Evolutionary conservation across 2,888 invertebrate genomes (phyloP).

Genomic region (Zelleria hepariella): DNA sequence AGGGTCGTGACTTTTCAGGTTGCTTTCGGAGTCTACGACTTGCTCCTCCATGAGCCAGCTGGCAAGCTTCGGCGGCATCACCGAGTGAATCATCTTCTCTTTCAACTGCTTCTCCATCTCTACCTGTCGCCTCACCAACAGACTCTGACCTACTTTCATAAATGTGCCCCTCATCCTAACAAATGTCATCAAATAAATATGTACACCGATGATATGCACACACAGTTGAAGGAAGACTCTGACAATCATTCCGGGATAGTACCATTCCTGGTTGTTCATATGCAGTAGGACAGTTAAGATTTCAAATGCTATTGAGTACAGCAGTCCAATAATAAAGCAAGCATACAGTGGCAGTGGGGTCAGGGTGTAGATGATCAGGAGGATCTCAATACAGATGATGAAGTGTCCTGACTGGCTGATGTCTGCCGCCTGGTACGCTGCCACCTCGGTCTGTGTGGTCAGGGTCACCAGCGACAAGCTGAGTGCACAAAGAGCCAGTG

Average conservation of each 20-base stretch:
- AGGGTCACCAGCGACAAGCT: conserved; percentile 77
- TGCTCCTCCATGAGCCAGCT: conserved; percentile 86
- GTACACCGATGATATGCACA: conserved; percentile 92
- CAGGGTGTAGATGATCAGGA: conserved; percentile 93
- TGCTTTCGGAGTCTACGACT: conserved; percentile 71
- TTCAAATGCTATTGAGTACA: conserved; percentile 91
- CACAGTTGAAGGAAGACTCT: conserved; percentile 87
- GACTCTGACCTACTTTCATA: conserved; percentile 95
- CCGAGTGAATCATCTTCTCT: conserved; percentile 97
- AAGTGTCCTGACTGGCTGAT: conserved; percentile 87
- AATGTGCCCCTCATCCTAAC: conserved; percentile 96
- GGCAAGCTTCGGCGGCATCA: conserved; percentile 96
- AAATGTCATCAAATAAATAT: conserved; percentile 93
- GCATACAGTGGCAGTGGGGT: conserved; percentile 92
- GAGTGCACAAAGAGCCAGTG: conserved; percentile 77
- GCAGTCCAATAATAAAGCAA: conserved; percentile 82
- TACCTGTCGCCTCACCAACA: conserved; percentile 89
- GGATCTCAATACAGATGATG: conserved; percentile 87
- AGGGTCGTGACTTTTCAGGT: conserved; percentile 59
- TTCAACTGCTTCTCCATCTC: conserved; percentile 95
- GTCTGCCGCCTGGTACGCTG: conserved; percentile 64
- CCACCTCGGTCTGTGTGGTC: conserved; percentile 65
- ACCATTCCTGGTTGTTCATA: conserved; percentile 64
- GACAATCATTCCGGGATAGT: conserved; percentile 74
- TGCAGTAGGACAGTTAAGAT: conserved; percentile 73